Percentiles rank a stretch among this genome's conserved stretches.
These are phyloP conservation scores for Eufriesea mexicana DNA, from an alignment of 1,140 invertebrate species.

Conservation along the genomic window DNA sequence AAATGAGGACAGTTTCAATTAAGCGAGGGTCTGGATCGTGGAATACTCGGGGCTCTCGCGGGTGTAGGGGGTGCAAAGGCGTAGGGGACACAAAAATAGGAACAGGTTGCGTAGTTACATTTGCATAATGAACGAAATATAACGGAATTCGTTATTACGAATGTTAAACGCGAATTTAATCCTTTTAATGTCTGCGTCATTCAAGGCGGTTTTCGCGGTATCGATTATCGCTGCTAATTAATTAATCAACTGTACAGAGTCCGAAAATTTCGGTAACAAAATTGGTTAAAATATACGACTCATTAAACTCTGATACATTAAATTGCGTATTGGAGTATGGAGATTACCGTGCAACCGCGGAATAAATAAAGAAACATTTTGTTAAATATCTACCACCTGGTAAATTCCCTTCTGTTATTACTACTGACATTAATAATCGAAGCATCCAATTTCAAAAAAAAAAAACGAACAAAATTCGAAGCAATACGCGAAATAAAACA, in stretches of 20 bases:
- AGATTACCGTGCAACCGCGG: not conserved
- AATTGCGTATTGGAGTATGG: not conserved
- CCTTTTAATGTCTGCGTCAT: not conserved
- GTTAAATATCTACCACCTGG: too few species aligned
- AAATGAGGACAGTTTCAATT: not conserved
- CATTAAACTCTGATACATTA: not conserved
- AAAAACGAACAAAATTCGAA: too few species aligned
- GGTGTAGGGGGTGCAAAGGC: not conserved
- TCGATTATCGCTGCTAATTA: not conserved
- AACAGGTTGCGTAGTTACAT: not conserved
- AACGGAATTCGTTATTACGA: not conserved
- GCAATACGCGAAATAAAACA: not conserved
- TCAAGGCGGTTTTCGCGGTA: not conserved
- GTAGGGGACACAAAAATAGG: not conserved
- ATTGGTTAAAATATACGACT: not conserved
- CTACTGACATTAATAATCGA: not conserved
- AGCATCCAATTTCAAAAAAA: not conserved
- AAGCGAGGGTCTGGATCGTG: not conserved
- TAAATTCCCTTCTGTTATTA: too few species aligned
- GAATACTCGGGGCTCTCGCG: not conserved
- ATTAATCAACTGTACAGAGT: not conserved
- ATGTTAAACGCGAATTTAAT: not conserved
- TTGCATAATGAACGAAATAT: not conserved
- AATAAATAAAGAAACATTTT: not conserved
- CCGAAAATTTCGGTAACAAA: not conserved